Evolutionary conservation across 2,888 invertebrate species (phyloP).

Genomic region (Andrena hattorfiana): DNA sequence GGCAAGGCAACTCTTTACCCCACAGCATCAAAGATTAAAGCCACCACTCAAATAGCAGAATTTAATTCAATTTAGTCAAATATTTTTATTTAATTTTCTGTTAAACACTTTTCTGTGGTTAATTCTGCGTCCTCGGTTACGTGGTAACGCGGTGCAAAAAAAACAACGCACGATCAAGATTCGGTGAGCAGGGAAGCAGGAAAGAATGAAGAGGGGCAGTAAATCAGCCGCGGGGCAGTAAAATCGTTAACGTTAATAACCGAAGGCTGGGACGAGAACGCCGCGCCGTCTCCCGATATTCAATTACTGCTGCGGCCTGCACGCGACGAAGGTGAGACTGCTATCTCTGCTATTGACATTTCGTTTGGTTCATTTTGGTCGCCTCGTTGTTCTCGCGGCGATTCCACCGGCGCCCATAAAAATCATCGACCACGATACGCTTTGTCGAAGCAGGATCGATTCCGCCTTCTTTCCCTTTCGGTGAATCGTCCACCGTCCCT

Average conservation of each 20-base stretch:
- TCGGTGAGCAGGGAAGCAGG: not conserved
- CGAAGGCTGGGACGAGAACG: conserved; percentile 63
- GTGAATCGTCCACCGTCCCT: not conserved
- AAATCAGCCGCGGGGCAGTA: conserved; percentile 66
- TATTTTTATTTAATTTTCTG: too few relatives aligned
- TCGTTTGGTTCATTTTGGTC: conserved; percentile 52
- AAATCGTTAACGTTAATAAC: conserved; percentile 76
- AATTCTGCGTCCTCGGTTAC: too few relatives aligned
- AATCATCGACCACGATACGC: conserved; percentile 40
- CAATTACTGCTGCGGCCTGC: conserved; percentile 71
- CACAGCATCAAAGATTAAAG: too few relatives aligned
- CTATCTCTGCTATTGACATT: conserved; percentile 71
- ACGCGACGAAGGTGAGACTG: conserved; percentile 67
- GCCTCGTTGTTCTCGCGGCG: conserved; percentile 51
- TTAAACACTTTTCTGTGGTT: too few relatives aligned
- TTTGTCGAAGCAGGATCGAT: conserved; percentile 17
- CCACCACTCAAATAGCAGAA: too few relatives aligned
- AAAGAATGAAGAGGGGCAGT: conserved; percentile 34
- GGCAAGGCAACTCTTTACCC: too few relatives aligned
- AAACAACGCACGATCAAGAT: not conserved
- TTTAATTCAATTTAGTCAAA: too few relatives aligned
- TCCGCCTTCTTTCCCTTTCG: not conserved
- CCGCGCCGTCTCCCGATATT: conserved; percentile 69
- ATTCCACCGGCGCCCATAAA: conserved; percentile 48
- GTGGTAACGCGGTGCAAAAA: not conserved